These are phyloP conservation scores for Brachyhypopomus occidentalis DNA, from an alignment of 2,113 vertebrate species.

Conservation along the genomic window DNA sequence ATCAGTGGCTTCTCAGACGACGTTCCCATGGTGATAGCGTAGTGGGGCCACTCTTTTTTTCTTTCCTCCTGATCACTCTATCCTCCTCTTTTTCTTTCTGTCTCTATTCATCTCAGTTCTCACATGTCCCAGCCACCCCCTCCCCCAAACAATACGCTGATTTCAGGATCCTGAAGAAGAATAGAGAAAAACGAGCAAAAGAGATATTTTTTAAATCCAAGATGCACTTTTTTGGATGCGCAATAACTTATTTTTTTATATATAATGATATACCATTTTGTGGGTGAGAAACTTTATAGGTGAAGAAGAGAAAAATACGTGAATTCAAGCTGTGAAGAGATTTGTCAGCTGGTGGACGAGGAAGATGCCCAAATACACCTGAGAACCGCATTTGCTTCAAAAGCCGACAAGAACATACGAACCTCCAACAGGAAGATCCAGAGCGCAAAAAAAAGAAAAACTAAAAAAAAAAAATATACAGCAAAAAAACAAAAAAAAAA, in stretches of 20 bases:
- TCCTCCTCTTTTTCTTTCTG: constrained; percentile 10
- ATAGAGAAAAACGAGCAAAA: constrained; percentile 61
- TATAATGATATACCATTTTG: constrained; percentile 60
- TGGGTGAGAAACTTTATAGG: constrained; percentile 60
- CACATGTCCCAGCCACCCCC: not conserved
- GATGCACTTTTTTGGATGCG: constrained; percentile 83
- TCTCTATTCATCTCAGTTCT: constrained; percentile 26
- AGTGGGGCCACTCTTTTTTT: constrained; percentile 62
- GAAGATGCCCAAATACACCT: constrained; percentile 58
- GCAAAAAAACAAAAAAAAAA: constrained; percentile 32
- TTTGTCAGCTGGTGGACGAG: constrained; percentile 56
- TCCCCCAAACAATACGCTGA: constrained; percentile 30
- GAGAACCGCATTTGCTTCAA: constrained; percentile 63
- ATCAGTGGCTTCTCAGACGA: constrained; percentile 98
- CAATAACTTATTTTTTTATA: constrained; percentile 86
- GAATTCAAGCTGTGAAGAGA: constrained; percentile 61
- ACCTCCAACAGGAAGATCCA: constrained; percentile 55
- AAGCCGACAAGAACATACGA: constrained; percentile 69
- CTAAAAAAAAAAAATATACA: constrained; percentile 24
- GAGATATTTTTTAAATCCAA: constrained; percentile 76
- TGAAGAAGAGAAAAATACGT: constrained; percentile 4
- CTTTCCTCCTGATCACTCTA: constrained; percentile 7
- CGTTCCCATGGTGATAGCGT: constrained; percentile 98
- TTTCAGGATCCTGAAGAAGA: constrained; percentile 51
- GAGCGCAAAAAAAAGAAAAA: constrained; percentile 53